Percentiles rank a stretch among this genome's conserved stretches.
Conservation (phyloP, 2,113 vertebrate species). For the Murina feae region DNA sequence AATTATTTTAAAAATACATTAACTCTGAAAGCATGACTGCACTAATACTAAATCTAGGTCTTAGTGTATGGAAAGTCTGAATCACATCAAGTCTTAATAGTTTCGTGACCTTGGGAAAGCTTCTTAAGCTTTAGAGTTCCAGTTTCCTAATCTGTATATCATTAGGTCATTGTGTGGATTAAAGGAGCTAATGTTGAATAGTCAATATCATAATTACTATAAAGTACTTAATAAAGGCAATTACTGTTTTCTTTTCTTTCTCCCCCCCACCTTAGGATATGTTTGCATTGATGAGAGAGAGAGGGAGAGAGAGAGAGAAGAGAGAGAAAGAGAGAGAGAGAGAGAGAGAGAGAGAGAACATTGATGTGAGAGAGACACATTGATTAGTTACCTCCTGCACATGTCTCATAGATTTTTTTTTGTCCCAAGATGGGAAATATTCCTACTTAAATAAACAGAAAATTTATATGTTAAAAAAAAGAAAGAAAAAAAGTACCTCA, state of each 20-base stretch:
- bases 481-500: not conserved
- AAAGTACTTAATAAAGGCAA: conserved; percentile 11
- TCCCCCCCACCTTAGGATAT: not conserved
- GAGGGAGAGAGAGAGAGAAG: not conserved
- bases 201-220: not conserved
- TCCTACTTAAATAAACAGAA: not conserved
- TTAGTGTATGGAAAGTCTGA: not conserved
- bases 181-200: not conserved
- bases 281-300: not conserved
- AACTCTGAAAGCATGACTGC: not conserved
- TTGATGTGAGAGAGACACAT: not conserved
- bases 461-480: not conserved
- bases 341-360: not conserved
- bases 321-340: not conserved
- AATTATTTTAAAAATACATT: not conserved
- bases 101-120: not conserved
- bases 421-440: not conserved
- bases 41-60: not conserved
- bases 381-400: not conserved
- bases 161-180: not conserved
- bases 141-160: conserved; percentile 5
- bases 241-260: not conserved
- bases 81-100: not conserved
- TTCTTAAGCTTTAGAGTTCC: not conserved
- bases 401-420: not conserved